Conservation (phyloP, 2,113 vertebrate species). For the Phrynocephalus versicolor region DNA sequence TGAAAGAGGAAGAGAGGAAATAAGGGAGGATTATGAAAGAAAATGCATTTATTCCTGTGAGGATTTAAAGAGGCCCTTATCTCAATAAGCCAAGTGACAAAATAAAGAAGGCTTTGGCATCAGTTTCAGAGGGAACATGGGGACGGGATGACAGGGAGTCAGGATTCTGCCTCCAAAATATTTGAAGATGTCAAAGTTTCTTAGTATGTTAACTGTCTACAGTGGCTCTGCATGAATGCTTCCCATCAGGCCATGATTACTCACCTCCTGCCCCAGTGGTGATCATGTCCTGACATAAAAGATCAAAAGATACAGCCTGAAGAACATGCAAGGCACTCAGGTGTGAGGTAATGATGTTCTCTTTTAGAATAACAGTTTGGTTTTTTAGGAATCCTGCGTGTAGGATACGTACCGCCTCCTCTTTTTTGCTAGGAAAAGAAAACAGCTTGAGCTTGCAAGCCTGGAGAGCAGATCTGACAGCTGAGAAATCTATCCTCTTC, state of each 20-base stretch:
- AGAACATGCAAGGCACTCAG: slow-evolving; percentile 4
- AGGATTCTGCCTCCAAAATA: background rate
- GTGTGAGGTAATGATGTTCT: background rate
- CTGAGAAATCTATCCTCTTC: slow-evolving; percentile 22
- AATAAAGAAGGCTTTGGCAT: too few relatives aligned
- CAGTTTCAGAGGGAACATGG: too few relatives aligned
- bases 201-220: background rate
- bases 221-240: background rate
- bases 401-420: background rate
- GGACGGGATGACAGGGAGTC: too few relatives aligned
- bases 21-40: too few relatives aligned
- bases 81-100: too few relatives aligned
- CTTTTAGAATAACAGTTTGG: background rate
- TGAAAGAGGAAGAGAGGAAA: too few relatives aligned
- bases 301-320: background rate
- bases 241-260: background rate
- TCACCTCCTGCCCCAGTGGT: background rate
- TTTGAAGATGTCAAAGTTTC: too few relatives aligned
- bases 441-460: slow-evolving; percentile 40
- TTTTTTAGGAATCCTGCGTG: slow-evolving; percentile 1
- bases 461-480: slow-evolving; percentile 33
- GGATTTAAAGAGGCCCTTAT: too few relatives aligned
- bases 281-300: background rate
- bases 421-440: slow-evolving; percentile 19
- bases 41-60: too few relatives aligned